Evolutionary conservation across 2,113 vertebrate genomes (phyloP).

Genomic region (Pseudolaguvia tuberculata): DNA sequence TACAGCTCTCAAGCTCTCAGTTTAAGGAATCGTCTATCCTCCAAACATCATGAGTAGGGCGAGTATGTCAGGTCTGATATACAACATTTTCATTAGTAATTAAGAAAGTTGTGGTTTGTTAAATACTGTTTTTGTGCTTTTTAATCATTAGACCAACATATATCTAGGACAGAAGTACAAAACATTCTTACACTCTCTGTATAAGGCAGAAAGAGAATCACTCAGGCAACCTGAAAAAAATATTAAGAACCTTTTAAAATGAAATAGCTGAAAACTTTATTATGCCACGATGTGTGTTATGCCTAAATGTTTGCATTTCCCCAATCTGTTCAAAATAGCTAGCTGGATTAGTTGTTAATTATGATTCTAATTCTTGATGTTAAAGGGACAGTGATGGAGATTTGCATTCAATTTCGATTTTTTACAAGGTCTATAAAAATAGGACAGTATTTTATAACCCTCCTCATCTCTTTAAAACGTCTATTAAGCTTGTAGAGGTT

Average conservation of each 20-base stretch:
- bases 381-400: conserved; percentile 51
- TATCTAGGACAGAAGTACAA: neutral
- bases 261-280: neutral
- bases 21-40: neutral
- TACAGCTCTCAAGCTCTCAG: conserved; percentile 18
- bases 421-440: conserved; percentile 61
- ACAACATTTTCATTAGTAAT: conserved; percentile 25
- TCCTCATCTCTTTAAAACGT: conserved; percentile 61
- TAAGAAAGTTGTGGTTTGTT: neutral
- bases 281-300: neutral
- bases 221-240: neutral
- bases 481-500: conserved; percentile 52
- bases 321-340: conserved; percentile 6
- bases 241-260: neutral
- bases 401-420: conserved; percentile 60
- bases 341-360: conserved; percentile 40
- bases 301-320: neutral
- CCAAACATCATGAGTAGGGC: conserved; percentile 6
- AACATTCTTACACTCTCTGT: neutral
- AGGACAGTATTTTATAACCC: conserved; percentile 67
- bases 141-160: neutral
- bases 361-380: conserved; percentile 49
- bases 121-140: neutral
- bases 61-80: neutral
- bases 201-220: neutral